Evolutionary conservation across 2,113 vertebrate species (phyloP).

Genomic region (Pollimyrus isidori): DNA sequence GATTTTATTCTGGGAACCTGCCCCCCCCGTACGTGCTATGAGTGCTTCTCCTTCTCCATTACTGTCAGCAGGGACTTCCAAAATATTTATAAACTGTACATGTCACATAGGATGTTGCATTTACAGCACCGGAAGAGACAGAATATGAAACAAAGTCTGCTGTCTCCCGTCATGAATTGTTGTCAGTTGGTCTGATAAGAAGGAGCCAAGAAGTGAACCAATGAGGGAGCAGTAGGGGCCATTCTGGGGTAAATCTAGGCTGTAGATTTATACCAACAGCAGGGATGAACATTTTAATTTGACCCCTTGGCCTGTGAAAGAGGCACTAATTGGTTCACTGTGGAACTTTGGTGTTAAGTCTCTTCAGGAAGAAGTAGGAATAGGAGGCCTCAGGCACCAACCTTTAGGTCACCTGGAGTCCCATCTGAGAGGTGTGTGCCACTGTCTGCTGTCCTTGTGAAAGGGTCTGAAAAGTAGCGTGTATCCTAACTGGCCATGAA

Average conservation of each 20-base stretch:
- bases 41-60: neutral
- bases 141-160: neutral
- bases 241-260: constrained; percentile 13
- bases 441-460: neutral
- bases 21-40: too few species aligned
- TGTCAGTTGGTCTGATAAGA: neutral
- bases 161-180: neutral
- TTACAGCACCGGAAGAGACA: neutral
- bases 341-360: neutral
- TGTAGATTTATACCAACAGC: constrained; percentile 31
- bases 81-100: neutral
- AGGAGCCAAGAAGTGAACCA: neutral
- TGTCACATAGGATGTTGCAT: neutral
- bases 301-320: constrained; percentile 17
- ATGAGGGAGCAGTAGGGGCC: neutral
- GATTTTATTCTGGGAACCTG: neutral
- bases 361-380: neutral
- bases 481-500: neutral
- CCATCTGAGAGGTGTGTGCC: neutral
- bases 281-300: constrained; percentile 36
- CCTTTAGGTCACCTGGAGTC: neutral
- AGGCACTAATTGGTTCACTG: constrained; percentile 7
- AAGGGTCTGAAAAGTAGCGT: neutral
- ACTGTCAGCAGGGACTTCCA: neutral
- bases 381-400: too few species aligned